Evolutionary conservation across 2,113 vertebrate species (phyloP).

Genomic region (Spheniscus mendiculus): DNA sequence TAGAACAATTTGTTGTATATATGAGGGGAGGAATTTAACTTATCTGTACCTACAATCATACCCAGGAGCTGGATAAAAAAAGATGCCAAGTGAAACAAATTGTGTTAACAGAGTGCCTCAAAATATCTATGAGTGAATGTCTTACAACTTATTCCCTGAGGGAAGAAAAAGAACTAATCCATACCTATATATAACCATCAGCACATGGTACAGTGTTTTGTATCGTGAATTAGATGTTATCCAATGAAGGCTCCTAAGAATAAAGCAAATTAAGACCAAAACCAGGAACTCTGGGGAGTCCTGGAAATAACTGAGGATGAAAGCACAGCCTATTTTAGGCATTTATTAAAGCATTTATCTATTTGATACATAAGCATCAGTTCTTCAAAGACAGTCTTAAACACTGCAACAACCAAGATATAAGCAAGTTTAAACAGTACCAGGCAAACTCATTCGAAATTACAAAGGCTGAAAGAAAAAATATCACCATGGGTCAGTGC

Average conservation of each 20-base stretch:
- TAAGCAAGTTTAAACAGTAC: neutral
- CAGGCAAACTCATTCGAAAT: neutral
- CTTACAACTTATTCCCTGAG: neutral
- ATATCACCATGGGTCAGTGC: neutral
- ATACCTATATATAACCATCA: neutral
- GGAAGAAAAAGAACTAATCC: neutral
- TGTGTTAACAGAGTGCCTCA: neutral
- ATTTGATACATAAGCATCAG: neutral
- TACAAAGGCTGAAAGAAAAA: neutral
- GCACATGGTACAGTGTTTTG: neutral
- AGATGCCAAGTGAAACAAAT: neutral
- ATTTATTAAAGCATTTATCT: constrained; percentile 1
- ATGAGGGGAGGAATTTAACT: neutral
- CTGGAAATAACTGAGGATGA: neutral
- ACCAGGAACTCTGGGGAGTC: neutral
- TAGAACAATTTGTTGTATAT: neutral
- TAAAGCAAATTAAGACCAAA: constrained; percentile 13
- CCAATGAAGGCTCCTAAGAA: neutral
- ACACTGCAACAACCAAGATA: neutral
- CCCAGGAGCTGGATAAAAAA: neutral
- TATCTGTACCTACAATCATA: neutral
- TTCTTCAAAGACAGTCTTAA: constrained; percentile 11
- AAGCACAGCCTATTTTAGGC: neutral
- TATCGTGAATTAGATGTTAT: neutral
- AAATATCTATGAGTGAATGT: neutral